Evolutionary conservation across 2,797 vertebrate species (phyloP), one percentile per base, ranked within the genome.

Genomic region (Protosalanx chinensis): DNA sequence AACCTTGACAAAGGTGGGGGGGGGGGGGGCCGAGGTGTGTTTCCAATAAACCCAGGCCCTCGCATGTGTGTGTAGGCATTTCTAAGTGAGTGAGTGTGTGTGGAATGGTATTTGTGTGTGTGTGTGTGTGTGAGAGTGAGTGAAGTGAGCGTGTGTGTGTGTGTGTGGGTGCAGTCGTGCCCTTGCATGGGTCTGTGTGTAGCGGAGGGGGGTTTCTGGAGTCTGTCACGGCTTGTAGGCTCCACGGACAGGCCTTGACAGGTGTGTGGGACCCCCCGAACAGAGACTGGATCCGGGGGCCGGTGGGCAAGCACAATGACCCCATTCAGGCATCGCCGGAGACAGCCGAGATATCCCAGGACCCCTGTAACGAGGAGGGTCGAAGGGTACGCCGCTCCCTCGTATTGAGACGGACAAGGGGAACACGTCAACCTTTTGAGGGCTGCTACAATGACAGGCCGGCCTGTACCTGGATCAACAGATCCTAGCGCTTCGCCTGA

Each of bases 171-270:
- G 32, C 32, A 33, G 35, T n/a, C 59, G n/a, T 16, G 6, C n/a
- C 13, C 12, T 5, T 60, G 68, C 41, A 33, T 69, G 20, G 7
- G 33, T 60, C 56, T 37, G 57, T 6, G 56, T 41, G 15, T 59
- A 41, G 37, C 37, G 71, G 2, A 74, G 29, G 65, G 68, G 78
- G 76, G 78, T 72, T 81, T 91, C 88, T 91, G 90, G 81, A 83
- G 85, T 84, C 84, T 90, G 82, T 91, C 88, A 88, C 79, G 83
- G 86, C 81, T 81, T n/a, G 85, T 80, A 87, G 89, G 89, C 79
- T 78, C 81, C 81, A 78, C 75, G 83, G 88, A 92, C 89, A 81
- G 81, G 86, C 85, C 80, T 86, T 92, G 92, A 93, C 92, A 92
- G 90, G 89, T 89, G 89, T 89, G 77, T 72, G 74, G 84, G 81